Evolutionary conservation across 1,140 invertebrate genomes (phyloP), one percentile per base, ranked within the genome.

Genomic region (Mercenaria mercenaria): DNA sequence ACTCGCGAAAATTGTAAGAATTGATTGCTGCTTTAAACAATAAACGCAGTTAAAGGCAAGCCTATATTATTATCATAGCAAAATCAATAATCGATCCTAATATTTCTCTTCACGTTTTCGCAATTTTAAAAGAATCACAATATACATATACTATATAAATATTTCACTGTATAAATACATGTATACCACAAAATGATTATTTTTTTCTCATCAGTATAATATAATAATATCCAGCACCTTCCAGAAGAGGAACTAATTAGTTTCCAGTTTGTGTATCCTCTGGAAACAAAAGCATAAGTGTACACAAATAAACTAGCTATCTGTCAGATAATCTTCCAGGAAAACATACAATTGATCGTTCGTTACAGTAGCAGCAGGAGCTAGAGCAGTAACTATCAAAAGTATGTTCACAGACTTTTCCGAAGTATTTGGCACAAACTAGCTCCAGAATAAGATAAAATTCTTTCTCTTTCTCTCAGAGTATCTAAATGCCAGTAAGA

Each of bases 371-470:
- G 32, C 61, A 4, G 32, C 29, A 34, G 8, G 10, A 67, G 61
- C 61, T 15, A 29, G 20, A 34, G 32, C 61, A 67, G 32, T 67
- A 67, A 67, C 6, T 67, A 67, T 67, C 61, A 67, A 67, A 29
- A 32, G 20, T 34, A 67, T 11, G n/a, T 67, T 34, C 29, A 32
- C 61, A 67, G 61, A 67, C 10, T 61, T 4, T 67, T 32, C 4
- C 10, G 20, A 67, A 67, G 13, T 67, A 67, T 67, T 67, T 67
- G 61, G 61, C 61, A 67, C 61, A 67, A 67, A 67, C 61, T 29
- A 4, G 32, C 61, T 67, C 61, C 6, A 67, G 61, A 29, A 67
- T 67, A 34, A 67, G 61, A 67, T 67, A 67, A 67, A 67, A 67
- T 67, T 67, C 61, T 29, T 67, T 67, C 32, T 34, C 61, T 34